Conservation (phyloP, 2,797 vertebrate species). For the Oryzias sinensis region DNA sequence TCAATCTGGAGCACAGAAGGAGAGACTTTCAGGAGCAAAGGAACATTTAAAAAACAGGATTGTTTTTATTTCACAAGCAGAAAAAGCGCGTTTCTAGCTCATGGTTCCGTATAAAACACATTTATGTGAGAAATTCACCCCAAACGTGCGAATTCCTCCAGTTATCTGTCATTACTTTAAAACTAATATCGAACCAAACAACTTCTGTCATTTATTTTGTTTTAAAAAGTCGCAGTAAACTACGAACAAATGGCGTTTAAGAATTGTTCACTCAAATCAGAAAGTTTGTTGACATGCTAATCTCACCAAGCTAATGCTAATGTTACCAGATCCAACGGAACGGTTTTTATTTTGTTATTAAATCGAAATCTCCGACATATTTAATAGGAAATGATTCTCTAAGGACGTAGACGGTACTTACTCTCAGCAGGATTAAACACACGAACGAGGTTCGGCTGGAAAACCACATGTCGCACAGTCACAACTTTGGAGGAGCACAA, state of each 20-base stretch:
- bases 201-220: neutral
- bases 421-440: neutral
- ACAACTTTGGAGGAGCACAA: constrained; percentile 1
- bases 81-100: too few species aligned
- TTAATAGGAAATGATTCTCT: too few species aligned
- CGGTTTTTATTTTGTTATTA: neutral
- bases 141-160: too few species aligned
- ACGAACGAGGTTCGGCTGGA: neutral
- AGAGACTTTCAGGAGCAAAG: too few species aligned
- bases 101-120: too few species aligned
- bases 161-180: too few species aligned
- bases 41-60: too few species aligned
- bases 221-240: rapidly evolving
- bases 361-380: neutral
- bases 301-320: constrained; percentile 58
- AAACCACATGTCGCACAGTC: constrained; percentile 44
- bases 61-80: too few species aligned
- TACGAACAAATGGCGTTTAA: rapidly evolving
- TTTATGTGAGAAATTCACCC: too few species aligned
- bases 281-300: constrained; percentile 58
- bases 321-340: constrained; percentile 17
- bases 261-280: neutral
- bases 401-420: constrained; percentile 16
- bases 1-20: too few species aligned
- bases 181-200: too few species aligned